Base-by-base conservation (phyloP, 2,113 vertebrate genomes). In the Salvator merianae region DNA sequence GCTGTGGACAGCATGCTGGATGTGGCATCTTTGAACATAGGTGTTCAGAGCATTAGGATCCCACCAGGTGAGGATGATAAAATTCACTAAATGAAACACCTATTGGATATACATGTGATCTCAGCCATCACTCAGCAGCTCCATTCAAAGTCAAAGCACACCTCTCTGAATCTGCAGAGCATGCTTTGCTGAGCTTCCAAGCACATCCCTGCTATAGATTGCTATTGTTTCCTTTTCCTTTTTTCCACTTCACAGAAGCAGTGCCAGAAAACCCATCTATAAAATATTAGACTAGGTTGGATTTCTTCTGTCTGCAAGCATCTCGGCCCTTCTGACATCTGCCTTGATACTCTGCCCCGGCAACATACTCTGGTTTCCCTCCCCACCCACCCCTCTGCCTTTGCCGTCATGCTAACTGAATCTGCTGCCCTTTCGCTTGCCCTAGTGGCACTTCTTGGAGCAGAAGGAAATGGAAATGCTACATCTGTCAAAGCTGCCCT, bases 381-480 rank as follows among this genome's bases (percentile, higher is more conserved):
- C 53, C 82, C 87, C 71, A 82, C 36, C n/a, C 38, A 22, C 38
- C 30, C 20, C 16, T 59, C 43, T n/a, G 10, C 18, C 43, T 78
- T 20, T 30, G 53, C 53, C 88, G 88, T 90, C 88, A 84, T 91
- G 83, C 87, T 91, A 93, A 93, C 90, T 90, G 89, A 92, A 93
- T 93, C 87, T 92, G 71, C 82, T 92, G 93, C 91, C 92, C 63
- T 92, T 94, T 94, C 90, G 86, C 80, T 83, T 90, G 85, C 91
- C 87, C 90, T 82, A 82, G 80, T 91, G 84, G 84, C 88, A 87
- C 87, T 83, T 77, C 72, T 85, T 68, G 88, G 83, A 93, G 80
- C 75, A 87, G 86, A 85, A 92, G 86, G 89, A 93, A 91, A 91
- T 90, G 84, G 89, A 93, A 93, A 93, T 94, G 91, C 87, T 93